Percentiles rank a stretch among this genome's conserved stretches.
Evolutionary conservation across 1,140 invertebrate genomes (phyloP).

Genomic region (Drosophila littoralis): DNA sequence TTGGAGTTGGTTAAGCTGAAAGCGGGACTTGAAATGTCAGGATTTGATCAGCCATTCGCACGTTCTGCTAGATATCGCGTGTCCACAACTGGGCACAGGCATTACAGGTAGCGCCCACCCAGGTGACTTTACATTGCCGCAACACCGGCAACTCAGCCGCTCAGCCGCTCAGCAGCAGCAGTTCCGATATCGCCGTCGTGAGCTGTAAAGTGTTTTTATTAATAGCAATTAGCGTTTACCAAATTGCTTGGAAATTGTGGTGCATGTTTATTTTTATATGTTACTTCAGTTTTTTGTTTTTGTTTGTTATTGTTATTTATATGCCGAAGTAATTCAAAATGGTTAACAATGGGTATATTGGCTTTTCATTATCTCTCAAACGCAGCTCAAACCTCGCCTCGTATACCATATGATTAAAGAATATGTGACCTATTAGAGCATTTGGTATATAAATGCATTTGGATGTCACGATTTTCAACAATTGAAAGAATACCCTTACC

Average conservation of each 20-base stretch:
- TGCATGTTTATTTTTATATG: conserved; percentile 48
- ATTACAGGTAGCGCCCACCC: conserved; percentile 36
- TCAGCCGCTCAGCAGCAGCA: not conserved
- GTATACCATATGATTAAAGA: too few relatives aligned
- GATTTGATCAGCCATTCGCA: not conserved
- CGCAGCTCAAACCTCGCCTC: too few relatives aligned
- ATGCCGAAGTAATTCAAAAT: too few relatives aligned
- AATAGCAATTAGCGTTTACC: conserved; percentile 67
- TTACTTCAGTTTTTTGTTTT: conserved; percentile 2
- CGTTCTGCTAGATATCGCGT: not conserved
- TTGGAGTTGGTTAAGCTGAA: not conserved
- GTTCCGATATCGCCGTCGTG: conserved; percentile 40
- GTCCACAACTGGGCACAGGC: not conserved
- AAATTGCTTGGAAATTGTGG: conserved; percentile 59
- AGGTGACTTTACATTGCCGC: conserved; percentile 34
- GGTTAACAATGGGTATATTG: too few relatives aligned
- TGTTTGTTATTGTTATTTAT: too few relatives aligned
- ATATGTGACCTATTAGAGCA: too few relatives aligned
- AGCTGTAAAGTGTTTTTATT: conserved; percentile 57
- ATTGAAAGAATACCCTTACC: too few relatives aligned
- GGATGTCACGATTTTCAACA: too few relatives aligned
- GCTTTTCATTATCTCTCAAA: too few relatives aligned
- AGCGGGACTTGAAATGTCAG: not conserved
- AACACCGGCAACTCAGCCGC: not conserved
- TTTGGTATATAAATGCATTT: too few relatives aligned